Evolutionary conservation across 2,888 invertebrate genomes (phyloP).

Genomic region (Yponomeuta plumbellus): DNA sequence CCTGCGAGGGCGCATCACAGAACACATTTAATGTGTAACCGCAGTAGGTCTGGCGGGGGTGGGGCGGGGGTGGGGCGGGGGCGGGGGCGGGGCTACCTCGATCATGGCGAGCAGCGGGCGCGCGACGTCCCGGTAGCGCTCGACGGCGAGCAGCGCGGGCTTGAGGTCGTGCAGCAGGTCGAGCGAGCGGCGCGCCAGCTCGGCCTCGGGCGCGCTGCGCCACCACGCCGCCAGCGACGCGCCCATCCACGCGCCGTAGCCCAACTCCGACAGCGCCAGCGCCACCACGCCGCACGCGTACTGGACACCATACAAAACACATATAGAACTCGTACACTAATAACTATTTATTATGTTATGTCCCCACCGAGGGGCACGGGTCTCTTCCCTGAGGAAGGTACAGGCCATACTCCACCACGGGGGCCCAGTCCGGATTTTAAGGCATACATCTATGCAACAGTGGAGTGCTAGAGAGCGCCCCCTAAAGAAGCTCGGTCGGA

Average conservation of each 20-base stretch:
- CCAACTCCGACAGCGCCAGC: slow-evolving; percentile 59
- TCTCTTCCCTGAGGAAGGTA: too few relatives aligned
- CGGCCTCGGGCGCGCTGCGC: slow-evolving; percentile 60
- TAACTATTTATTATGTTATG: too few relatives aligned
- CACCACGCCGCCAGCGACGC: slow-evolving; percentile 65
- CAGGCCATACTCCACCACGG: too few relatives aligned
- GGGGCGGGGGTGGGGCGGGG: too few relatives aligned
- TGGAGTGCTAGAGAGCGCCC: too few relatives aligned
- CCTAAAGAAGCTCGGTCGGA: too few relatives aligned
- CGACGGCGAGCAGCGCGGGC: slow-evolving; percentile 64
- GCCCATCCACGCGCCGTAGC: slow-evolving; percentile 68
- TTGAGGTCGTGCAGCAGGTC: slow-evolving; percentile 68
- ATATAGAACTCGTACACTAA: too few relatives aligned
- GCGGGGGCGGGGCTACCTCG: slow-evolving; percentile 38
- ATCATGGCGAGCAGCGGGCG: slow-evolving; percentile 62
- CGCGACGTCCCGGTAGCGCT: slow-evolving; percentile 58
- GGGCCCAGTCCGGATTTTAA: too few relatives aligned
- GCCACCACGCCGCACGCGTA: slow-evolving; percentile 57
- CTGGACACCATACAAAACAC: slow-evolving; percentile 27
- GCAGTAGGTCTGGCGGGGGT: too few relatives aligned
- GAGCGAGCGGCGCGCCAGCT: slow-evolving; percentile 60
- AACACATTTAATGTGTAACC: too few relatives aligned
- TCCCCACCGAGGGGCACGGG: too few relatives aligned
- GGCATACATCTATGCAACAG: too few relatives aligned
- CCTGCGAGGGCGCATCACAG: slow-evolving; percentile 38